Evolutionary conservation across 2,888 invertebrate species (phyloP).

Genomic region (Aphrophora alni): DNA sequence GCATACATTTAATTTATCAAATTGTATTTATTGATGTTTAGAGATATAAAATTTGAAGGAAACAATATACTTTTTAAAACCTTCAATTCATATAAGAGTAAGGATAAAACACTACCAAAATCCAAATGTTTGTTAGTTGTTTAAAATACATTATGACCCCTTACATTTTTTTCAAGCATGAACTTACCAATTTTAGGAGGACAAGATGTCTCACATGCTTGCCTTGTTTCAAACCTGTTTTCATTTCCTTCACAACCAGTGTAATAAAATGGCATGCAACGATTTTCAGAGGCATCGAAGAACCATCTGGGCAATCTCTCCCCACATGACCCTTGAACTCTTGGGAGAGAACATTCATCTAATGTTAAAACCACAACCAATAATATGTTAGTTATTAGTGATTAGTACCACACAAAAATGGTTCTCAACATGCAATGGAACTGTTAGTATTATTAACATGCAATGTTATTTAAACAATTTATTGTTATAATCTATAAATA

Average conservation of each 20-base stretch:
- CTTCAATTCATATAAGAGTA: too few relatives aligned
- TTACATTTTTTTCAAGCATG: background rate
- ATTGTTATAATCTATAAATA: too few relatives aligned
- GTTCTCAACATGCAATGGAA: background rate
- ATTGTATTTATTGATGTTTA: too few relatives aligned
- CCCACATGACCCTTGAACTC: conserved; percentile 78
- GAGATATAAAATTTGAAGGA: too few relatives aligned
- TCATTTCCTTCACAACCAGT: conserved; percentile 90
- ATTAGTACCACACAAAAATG: too few relatives aligned
- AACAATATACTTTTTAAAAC: too few relatives aligned
- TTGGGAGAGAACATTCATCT: conserved; percentile 80
- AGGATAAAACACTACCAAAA: too few relatives aligned
- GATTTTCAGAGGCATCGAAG: conserved; percentile 80
- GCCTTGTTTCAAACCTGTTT: conserved; percentile 80
- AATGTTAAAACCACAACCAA: conserved; percentile 48
- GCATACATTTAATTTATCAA: too few relatives aligned
- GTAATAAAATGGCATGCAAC: conserved; percentile 93
- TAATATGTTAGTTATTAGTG: background rate
- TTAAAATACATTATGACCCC: too few relatives aligned
- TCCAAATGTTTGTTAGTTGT: too few relatives aligned
- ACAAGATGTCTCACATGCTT: conserved; percentile 77
- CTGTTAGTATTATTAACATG: background rate
- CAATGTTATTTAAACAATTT: background rate
- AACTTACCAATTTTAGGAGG: conserved; percentile 80
- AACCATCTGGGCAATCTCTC: conserved; percentile 82